Percentiles rank a stretch among this genome's conserved stretches.
These are phyloP conservation scores for Zaprionus taronus DNA, from an alignment of 1,140 invertebrate species.

Conservation along the genomic window DNA sequence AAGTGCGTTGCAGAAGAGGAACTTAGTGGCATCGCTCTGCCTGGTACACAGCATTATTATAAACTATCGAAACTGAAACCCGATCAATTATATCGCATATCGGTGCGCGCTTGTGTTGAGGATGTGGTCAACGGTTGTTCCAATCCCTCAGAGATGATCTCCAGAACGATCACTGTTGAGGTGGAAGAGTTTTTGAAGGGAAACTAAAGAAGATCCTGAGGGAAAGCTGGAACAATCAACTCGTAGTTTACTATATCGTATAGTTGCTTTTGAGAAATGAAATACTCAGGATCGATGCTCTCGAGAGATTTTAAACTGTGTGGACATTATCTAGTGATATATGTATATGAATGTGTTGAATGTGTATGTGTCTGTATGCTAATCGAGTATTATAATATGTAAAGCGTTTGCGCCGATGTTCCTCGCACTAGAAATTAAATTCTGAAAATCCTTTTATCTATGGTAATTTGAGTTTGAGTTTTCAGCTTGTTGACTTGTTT, in stretches of 20 bases:
- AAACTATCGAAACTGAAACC: slow-evolving; percentile 39
- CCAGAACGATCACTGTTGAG: slow-evolving; percentile 48
- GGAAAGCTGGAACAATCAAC: neutral
- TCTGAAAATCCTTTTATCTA: slow-evolving; percentile 58
- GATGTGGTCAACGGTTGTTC: slow-evolving; percentile 71
- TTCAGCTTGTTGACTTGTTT: slow-evolving; percentile 56
- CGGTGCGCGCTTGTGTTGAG: slow-evolving; percentile 63
- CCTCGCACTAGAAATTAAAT: slow-evolving; percentile 52
- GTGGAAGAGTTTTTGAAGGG: slow-evolving; percentile 54
- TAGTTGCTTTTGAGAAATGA: neutral
- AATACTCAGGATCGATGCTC: slow-evolving; percentile 10
- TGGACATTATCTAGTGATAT: slow-evolving; percentile 16
- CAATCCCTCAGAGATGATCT: slow-evolving; percentile 38
- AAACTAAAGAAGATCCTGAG: neutral
- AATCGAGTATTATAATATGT: slow-evolving; percentile 47
- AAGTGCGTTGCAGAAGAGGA: slow-evolving; percentile 57
- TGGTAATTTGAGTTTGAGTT: slow-evolving; percentile 66
- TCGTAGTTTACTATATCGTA: no score
- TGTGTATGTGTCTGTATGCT: slow-evolving; percentile 28
- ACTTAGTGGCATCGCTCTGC: slow-evolving; percentile 34
- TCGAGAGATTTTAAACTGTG: neutral
- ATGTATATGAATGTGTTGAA: slow-evolving; percentile 18
- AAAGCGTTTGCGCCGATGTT: slow-evolving; percentile 46
- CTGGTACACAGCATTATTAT: slow-evolving; percentile 53
- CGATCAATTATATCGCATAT: slow-evolving; percentile 56